Conservation (phyloP, 2,797 vertebrate genomes). For the Coreius guichenoti region DNA sequence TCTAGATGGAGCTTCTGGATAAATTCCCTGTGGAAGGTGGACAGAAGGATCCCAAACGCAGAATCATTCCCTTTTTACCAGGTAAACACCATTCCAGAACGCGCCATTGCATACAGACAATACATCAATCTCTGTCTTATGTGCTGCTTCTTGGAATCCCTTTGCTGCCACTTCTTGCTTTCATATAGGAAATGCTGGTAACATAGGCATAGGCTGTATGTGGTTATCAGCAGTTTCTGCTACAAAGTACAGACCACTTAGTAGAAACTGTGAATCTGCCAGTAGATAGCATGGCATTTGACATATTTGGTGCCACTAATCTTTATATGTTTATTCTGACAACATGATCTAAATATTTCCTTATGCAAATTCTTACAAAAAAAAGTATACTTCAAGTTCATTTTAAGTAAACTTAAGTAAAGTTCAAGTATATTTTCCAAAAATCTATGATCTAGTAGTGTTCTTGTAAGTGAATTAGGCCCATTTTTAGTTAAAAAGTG, state of each 20-base stretch:
- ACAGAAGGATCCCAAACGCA: conserved; percentile 97
- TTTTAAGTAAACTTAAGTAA: neutral
- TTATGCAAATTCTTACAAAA: no score
- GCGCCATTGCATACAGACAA: no score
- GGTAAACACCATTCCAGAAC: conserved; percentile 75
- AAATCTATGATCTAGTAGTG: no score
- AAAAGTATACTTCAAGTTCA: no score
- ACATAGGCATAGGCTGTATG: neutral
- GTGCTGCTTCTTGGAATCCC: neutral
- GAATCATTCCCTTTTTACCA: conserved; percentile 97
- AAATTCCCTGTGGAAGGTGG: conserved; percentile 99
- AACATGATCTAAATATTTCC: no score
- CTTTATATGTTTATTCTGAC: no score
- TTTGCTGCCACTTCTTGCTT: neutral
- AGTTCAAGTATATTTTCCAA: neutral
- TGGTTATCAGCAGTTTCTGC: neutral
- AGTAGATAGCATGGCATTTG: no score
- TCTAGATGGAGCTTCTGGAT: conserved; percentile 99
- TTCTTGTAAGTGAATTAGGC: neutral
- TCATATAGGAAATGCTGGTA: neutral
- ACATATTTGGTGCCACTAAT: no score
- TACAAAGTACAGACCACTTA: neutral
- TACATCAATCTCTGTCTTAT: neutral
- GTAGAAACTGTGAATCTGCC: neutral
- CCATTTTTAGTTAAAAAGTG: neutral